Percentiles rank a stretch among this genome's conserved stretches.
phyloP scores from a whole-genome alignment of 1,140 invertebrate species.

The Tetragonula clypearis region DNA sequence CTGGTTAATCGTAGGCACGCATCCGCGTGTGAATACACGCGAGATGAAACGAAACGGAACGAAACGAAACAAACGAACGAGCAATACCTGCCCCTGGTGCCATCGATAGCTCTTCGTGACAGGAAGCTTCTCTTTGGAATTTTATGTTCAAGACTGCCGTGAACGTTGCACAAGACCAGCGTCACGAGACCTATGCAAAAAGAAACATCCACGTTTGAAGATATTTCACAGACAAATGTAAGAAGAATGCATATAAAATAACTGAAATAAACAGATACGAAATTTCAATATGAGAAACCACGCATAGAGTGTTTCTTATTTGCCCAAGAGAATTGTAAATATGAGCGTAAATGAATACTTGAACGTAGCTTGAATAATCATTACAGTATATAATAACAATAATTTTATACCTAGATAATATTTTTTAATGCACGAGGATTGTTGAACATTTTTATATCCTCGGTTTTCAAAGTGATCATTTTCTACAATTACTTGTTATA shows the following conservation, averaged over 20 bases:
- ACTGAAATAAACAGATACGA: no score
- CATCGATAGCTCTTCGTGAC: constrained; percentile 78
- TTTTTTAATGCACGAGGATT: no score
- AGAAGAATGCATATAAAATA: not conserved
- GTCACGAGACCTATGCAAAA: constrained; percentile 69
- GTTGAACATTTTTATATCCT: no score
- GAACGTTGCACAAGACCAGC: constrained; percentile 72
- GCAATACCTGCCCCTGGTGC: constrained; percentile 77
- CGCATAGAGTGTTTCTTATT: no score
- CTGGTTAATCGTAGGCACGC: not conserved
- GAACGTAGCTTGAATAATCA: no score
- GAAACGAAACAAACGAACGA: not conserved
- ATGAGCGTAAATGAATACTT: no score
- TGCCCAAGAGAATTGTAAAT: no score
- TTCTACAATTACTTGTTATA: no score
- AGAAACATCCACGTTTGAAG: constrained; percentile 13
- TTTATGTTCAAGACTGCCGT: constrained; percentile 71
- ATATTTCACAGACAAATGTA: not conserved
- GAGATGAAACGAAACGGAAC: not conserved
- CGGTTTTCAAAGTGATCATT: no score
- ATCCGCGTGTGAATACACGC: constrained; percentile 6
- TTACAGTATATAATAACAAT: no score
- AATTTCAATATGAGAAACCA: no score
- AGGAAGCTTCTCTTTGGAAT: constrained; percentile 72
- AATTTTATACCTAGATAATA: no score